Percentiles rank a stretch among this genome's conserved stretches.
Conservation (phyloP, 2,797 vertebrate genomes). For the Cuculus canorus region DNA sequence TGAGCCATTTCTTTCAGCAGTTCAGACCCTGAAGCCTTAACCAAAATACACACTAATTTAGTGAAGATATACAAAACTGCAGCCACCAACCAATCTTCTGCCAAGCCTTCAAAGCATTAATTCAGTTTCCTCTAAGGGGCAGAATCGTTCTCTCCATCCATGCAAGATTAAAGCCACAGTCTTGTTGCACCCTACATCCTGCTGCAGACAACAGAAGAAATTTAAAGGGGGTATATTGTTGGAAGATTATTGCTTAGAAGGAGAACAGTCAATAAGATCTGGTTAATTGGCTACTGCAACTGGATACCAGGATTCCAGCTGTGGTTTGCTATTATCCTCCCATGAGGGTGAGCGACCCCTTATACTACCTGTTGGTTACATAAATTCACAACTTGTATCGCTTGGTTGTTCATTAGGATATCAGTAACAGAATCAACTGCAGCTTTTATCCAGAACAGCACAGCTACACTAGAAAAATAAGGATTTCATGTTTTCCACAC, state of each 20-base stretch:
- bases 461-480: neutral
- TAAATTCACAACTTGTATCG: neutral
- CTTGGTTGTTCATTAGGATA: neutral
- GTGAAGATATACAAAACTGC: neutral
- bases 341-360: neutral
- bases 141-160: neutral
- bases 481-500: neutral
- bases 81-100: neutral
- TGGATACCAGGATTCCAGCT: neutral
- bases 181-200: neutral
- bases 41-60: neutral
- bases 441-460: neutral
- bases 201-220: neutral
- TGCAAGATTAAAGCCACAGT: neutral
- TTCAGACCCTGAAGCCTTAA: neutral
- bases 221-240: neutral
- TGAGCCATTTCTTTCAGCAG: neutral
- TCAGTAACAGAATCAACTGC: neutral
- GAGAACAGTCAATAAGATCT: neutral
- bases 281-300: neutral
- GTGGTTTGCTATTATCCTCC: neutral
- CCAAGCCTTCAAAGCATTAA: neutral
- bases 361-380: neutral
- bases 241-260: neutral
- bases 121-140: neutral